A percentile compares a stretch with the other conserved stretches of the same genome.
phyloP scores from a whole-genome alignment of 2,888 invertebrate genomes.

The Hedychridium roseum region DNA sequence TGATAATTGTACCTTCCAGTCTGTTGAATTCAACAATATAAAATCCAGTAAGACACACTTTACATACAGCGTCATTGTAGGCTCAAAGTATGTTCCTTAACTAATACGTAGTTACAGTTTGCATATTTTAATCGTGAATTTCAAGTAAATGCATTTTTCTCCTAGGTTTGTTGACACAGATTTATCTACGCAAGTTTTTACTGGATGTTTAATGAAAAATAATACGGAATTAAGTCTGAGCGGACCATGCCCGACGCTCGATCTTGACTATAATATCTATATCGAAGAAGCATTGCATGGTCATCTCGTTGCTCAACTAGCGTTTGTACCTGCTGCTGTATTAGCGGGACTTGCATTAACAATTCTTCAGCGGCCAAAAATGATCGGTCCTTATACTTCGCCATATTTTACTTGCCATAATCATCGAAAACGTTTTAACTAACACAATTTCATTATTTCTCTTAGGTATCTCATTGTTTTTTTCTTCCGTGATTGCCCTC shows the following conservation, averaged over 20 bases:
- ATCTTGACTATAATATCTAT: slow-evolving; percentile 70
- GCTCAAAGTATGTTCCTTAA: slow-evolving; percentile 68
- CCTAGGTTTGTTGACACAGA: slow-evolving; percentile 77
- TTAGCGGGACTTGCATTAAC: slow-evolving; percentile 62
- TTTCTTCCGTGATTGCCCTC: slow-evolving; percentile 60
- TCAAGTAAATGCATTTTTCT: slow-evolving; percentile 25
- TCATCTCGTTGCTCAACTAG: slow-evolving; percentile 64
- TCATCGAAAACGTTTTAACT: no score
- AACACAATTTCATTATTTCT: no score
- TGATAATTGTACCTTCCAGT: slow-evolving; percentile 74
- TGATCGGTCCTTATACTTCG: slow-evolving; percentile 58
- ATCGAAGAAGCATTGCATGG: slow-evolving; percentile 66
- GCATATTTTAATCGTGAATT: no score
- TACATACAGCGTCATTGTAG: slow-evolving; percentile 69
- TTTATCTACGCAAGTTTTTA: slow-evolving; percentile 68
- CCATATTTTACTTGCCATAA: no score
- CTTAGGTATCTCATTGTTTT: slow-evolving; percentile 62
- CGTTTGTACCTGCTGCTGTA: slow-evolving; percentile 63
- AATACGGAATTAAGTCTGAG: slow-evolving; percentile 65
- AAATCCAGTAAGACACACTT: slow-evolving; percentile 77
- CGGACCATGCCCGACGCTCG: slow-evolving; percentile 64
- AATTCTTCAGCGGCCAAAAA: slow-evolving; percentile 61
- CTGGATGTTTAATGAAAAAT: slow-evolving; percentile 68
- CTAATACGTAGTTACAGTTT: no score
- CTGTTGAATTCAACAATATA: slow-evolving; percentile 75